A percentile compares a stretch with the other conserved stretches of the same genome.
phyloP scores from a whole-genome alignment of 1,140 invertebrate genomes.

The Coenobita brevimanus region DNA sequence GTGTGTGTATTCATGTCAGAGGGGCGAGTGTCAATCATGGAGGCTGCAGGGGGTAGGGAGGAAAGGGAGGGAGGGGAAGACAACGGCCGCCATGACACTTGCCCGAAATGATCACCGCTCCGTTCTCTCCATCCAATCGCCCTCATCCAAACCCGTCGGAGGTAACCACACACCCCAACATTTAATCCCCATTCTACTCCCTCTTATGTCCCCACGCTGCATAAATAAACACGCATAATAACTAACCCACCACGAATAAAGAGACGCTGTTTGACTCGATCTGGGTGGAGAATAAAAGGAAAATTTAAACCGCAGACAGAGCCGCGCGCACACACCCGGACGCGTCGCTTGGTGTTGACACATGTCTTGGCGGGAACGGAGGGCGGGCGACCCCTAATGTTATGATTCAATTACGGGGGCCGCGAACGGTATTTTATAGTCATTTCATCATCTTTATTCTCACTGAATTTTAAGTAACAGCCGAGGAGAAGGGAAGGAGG shows the following conservation, averaged over 20 bases:
- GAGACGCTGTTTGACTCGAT: not conserved
- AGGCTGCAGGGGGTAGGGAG: too few species aligned
- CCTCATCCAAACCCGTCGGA: conserved; percentile 17
- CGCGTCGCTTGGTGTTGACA: conserved; percentile 39
- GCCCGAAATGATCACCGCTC: conserved; percentile 38
- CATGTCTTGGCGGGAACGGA: conserved; percentile 34
- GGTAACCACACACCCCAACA: not conserved
- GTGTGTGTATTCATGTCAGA: not conserved
- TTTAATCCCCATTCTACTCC: not conserved
- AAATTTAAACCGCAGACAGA: not conserved
- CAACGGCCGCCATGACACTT: conserved; percentile 35
- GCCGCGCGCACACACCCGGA: conserved; percentile 18
- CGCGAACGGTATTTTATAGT: conserved; percentile 45
- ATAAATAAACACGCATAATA: not conserved
- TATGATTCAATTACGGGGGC: conserved; percentile 61
- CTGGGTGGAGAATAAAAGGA: not conserved
- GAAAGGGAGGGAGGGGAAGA: not conserved
- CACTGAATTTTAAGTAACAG: conserved; percentile 63
- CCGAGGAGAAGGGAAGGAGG: too few species aligned
- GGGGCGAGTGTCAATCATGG: not conserved
- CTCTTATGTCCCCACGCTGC: not conserved
- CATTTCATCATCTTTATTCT: conserved; percentile 66
- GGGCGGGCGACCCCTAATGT: conserved; percentile 44
- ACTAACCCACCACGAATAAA: not conserved
- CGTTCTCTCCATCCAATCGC: conserved; percentile 28